A percentile compares a stretch with the other conserved stretches of the same genome.
phyloP scores from a whole-genome alignment of 2,888 invertebrate species.

The Athalia cordata region DNA sequence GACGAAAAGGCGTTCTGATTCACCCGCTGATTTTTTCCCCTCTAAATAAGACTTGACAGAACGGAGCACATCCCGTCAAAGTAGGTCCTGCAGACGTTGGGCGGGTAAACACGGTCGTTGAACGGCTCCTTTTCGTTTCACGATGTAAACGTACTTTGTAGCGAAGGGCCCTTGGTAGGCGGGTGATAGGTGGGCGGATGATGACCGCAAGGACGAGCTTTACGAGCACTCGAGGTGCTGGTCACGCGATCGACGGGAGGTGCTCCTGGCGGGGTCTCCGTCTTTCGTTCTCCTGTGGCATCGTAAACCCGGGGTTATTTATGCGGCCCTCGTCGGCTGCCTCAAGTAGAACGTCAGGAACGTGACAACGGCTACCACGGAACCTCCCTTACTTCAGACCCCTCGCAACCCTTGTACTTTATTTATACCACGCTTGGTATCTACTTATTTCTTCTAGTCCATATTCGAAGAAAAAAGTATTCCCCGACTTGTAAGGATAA shows the following conservation, averaged over 20 bases:
- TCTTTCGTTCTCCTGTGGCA: constrained; percentile 50
- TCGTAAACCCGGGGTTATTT: constrained; percentile 72
- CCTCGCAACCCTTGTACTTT: constrained; percentile 55
- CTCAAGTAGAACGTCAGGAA: constrained; percentile 68
- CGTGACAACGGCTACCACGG: constrained; percentile 65
- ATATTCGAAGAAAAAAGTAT: constrained; percentile 13
- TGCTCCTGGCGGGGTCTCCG: constrained; percentile 24
- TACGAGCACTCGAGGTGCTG: constrained; percentile 61
- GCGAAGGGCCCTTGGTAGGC: constrained; percentile 34
- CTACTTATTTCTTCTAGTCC: constrained; percentile 40
- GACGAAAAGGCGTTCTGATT: no score
- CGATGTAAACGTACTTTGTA: constrained; percentile 38
- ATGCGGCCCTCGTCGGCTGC: constrained; percentile 69
- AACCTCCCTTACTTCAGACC: constrained; percentile 44
- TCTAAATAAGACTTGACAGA: not conserved
- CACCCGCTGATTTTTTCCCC: not conserved
- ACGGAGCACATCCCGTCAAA: constrained; percentile 15
- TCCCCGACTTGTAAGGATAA: no score
- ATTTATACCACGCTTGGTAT: constrained; percentile 42
- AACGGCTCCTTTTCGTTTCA: constrained; percentile 32
- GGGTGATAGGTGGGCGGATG: constrained; percentile 53
- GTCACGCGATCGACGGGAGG: constrained; percentile 46
- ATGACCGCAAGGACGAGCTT: constrained; percentile 65
- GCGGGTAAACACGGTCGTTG: constrained; percentile 37
- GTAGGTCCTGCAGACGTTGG: constrained; percentile 10